Base-by-base conservation (phyloP, 2,113 vertebrate genomes). In the Odontophorus gujanensis region DNA sequence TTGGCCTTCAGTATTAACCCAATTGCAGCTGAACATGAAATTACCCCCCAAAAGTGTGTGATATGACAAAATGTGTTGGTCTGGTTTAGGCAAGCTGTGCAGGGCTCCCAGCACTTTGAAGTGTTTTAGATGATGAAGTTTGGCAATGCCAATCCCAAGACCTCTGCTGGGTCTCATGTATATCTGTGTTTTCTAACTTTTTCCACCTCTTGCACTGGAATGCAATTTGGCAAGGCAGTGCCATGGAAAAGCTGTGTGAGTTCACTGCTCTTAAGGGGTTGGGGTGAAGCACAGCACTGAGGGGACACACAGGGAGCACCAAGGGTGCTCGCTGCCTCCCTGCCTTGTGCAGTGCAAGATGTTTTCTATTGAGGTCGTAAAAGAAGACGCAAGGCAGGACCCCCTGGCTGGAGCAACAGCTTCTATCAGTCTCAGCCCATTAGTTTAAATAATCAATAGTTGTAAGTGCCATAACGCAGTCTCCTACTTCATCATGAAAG, bases 401-500 rank as follows among this genome's bases (percentile, higher is more conserved):
- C 28, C 55, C 69, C 38, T 82, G 81, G 6, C 72, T 15, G 53
- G n/a, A 62, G 58, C 43, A 73, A 85, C 69, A 82, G 91, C 91
- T 88, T 74, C 77, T 61, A 90, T 94, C 97, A 81, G 94, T 94
- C 94, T 83, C 92, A 91, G 94, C 32, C 91, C 93, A 92, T 97
- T 96, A 96, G 85, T 91, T 96, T 75, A 93, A 95, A 92, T 90
- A 95, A 97, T 96, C 96, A 95, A 96, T 96, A 97, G 88, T 80
- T 10, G 9, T 83, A 93, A 96, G 94, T 89, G 91, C 85, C 79
- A 53, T 75, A 73, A 77, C 26, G 62, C 81, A 48, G 47, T 58
- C 90, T 96, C 85, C 92, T 81, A 76, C 94, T 95, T 96, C 78
- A 89, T 92, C 85, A 71, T 6, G 26, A 65, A 76, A 76, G 51